Percentiles rank a stretch among this genome's conserved stretches.
phyloP scores from a whole-genome alignment of 2,113 vertebrate species.

The Oenanthe oenanthe region DNA sequence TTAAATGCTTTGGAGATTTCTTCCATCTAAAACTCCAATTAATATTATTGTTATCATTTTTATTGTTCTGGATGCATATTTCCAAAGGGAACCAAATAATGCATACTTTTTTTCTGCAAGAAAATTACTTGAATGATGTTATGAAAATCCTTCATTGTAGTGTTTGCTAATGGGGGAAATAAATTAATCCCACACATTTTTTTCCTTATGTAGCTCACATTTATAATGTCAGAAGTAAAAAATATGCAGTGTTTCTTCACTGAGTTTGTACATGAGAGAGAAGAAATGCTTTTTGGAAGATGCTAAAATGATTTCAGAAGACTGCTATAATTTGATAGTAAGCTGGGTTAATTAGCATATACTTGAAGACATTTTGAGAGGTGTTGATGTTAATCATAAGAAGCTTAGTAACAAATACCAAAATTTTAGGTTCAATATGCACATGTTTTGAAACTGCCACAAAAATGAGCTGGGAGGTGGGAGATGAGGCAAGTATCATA shows the following conservation, averaged over 20 bases:
- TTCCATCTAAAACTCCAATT: conserved; percentile 12
- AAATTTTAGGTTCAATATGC: neutral
- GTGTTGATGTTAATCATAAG: conserved; percentile 11
- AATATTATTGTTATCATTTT: conserved; percentile 4
- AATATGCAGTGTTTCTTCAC: neutral
- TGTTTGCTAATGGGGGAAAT: neutral
- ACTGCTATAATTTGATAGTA: neutral
- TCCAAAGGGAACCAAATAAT: neutral
- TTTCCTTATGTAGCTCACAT: neutral
- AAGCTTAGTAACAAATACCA: neutral
- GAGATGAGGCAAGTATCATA: neutral
- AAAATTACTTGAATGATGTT: neutral
- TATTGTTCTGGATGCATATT: conserved; percentile 3
- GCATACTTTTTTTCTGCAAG: neutral
- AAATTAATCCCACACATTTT: neutral
- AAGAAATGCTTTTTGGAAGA: neutral
- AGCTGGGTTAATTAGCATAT: neutral
- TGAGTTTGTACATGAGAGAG: neutral
- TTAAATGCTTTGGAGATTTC: conserved; percentile 31
- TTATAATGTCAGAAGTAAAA: neutral
- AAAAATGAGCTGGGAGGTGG: neutral
- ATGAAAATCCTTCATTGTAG: neutral
- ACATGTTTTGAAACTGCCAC: neutral
- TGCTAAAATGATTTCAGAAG: neutral
- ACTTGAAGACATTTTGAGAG: neutral